Evolutionary conservation across 2,113 vertebrate genomes (phyloP), one percentile per base, ranked within the genome.

Genomic region (Trochalopteron elliotii): DNA sequence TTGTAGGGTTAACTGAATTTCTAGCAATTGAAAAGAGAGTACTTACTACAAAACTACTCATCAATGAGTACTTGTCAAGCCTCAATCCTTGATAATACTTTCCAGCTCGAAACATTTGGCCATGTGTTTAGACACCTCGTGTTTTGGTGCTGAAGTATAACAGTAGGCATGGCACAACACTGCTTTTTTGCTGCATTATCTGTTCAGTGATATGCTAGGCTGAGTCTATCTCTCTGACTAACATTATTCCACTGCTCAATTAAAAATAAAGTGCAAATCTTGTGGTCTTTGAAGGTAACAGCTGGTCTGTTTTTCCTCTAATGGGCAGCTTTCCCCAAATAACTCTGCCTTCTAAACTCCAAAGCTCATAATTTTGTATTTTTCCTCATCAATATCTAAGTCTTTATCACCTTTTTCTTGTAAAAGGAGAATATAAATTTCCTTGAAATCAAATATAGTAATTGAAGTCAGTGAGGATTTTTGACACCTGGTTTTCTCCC

Each of bases 91-190:
- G 28, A 68, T 69, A 93, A 64, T 57, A 72, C 82, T 81, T 91
- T 42, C 28, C 82, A 39, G 63, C 37, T 96, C 25, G 61, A 74
- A 82, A 49, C 5, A 63, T 80, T 68, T 61, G 56, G 7, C 81
- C 33, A 16, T 39, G 28, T 37, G 22, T 42, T 35, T 64, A 61
- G 42, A 39, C 10, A 25, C 21, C 18, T 83, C 0, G 0, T 42
- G 23, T 35, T 91, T 67, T 25, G 9, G 44, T 53, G 42, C 2
- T 2, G 2, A 12, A 35, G 11, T 87, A 3, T 20, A 80, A 37
- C 5, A 69, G 20, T 13, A 39, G 12, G 20, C 35, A 57, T 14
- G 15, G 12, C 15, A 86, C 24, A 79, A 6, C 9, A 19, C 13
- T 57, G 24, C 30, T 45, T 49, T 5, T 69, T 90, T 35, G 23